These are phyloP conservation scores for Zonitis immaculata DNA, from an alignment of 2,888 invertebrate species.

Conservation along the genomic window DNA sequence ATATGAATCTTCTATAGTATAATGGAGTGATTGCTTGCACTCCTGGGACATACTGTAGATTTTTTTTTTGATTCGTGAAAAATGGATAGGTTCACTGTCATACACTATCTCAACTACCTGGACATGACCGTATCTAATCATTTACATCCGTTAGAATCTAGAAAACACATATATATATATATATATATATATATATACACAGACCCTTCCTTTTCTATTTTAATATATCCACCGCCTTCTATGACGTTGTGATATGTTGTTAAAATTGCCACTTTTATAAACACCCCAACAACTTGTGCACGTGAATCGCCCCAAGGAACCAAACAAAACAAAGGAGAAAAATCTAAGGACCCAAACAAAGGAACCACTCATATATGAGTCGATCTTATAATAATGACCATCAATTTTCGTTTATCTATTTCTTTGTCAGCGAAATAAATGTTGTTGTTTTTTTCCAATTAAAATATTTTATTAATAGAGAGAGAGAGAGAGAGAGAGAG, in stretches of 20 bases:
- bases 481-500: too few relatives aligned
- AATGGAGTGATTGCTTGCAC: too few relatives aligned
- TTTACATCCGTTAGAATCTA: slow-evolving; percentile 40
- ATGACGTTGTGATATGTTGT: not conserved
- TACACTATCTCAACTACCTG: slow-evolving; percentile 26
- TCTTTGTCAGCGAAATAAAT: too few relatives aligned
- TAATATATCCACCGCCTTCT: not conserved
- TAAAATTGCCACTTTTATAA: slow-evolving; percentile 37
- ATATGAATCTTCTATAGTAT: too few relatives aligned
- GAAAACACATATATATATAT: too few relatives aligned
- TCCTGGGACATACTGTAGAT: too few relatives aligned
- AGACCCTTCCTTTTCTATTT: not conserved
- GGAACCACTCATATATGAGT: not conserved
- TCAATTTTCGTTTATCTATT: not conserved
- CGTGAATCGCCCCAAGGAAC: slow-evolving; percentile 46
- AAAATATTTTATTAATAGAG: too few relatives aligned
- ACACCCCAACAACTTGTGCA: slow-evolving; percentile 42
- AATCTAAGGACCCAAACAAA: not conserved
- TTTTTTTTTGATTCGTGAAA: too few relatives aligned
- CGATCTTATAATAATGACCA: not conserved
- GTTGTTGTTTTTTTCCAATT: too few relatives aligned
- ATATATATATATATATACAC: too few relatives aligned
- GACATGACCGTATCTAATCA: slow-evolving; percentile 42
- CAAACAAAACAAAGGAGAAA: not conserved
- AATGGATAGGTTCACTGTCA: not conserved